Percentiles rank a stretch among this genome's conserved stretches.
Conservation (phyloP, 2,888 invertebrate genomes). For the Andrena minutula region DNA sequence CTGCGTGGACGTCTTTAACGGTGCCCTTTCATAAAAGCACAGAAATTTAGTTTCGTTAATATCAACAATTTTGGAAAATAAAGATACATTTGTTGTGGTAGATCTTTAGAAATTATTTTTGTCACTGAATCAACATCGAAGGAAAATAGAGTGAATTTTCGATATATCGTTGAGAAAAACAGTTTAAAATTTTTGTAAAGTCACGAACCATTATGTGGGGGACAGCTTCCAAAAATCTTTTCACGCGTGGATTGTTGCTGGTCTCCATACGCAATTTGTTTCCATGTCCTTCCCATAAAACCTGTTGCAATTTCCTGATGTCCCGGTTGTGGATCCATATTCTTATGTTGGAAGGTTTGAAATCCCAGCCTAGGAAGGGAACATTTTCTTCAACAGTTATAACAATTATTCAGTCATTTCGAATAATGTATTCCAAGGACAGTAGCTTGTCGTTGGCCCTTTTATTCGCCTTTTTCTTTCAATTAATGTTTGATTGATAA, state of each 20-base stretch:
- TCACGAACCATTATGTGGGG: slow-evolving; percentile 94
- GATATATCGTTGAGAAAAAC: not conserved
- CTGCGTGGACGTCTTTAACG: slow-evolving; percentile 92
- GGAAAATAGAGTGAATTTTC: too few species aligned
- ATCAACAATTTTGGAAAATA: not conserved
- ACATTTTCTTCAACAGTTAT: not conserved
- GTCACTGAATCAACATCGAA: too few species aligned
- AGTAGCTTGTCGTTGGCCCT: not conserved
- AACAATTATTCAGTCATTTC: not conserved
- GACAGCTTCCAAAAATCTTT: slow-evolving; percentile 95
- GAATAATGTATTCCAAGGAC: not conserved
- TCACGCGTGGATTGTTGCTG: slow-evolving; percentile 93
- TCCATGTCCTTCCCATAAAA: slow-evolving; percentile 96
- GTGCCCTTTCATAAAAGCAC: slow-evolving; percentile 88
- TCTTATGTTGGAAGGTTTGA: slow-evolving; percentile 94
- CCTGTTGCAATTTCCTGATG: slow-evolving; percentile 93
- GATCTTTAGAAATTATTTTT: too few species aligned
- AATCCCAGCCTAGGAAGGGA: slow-evolving; percentile 88
- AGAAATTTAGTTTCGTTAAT: not conserved
- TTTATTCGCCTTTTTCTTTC: not conserved
- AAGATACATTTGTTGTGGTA: not conserved
- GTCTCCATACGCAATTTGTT: slow-evolving; percentile 93
- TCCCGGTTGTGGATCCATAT: slow-evolving; percentile 98
- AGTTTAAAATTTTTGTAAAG: not conserved
- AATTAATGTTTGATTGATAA: slow-evolving; percentile 3